phyloP scores from a whole-genome alignment of 2,888 invertebrate species.

The Rhingia campestris region DNA sequence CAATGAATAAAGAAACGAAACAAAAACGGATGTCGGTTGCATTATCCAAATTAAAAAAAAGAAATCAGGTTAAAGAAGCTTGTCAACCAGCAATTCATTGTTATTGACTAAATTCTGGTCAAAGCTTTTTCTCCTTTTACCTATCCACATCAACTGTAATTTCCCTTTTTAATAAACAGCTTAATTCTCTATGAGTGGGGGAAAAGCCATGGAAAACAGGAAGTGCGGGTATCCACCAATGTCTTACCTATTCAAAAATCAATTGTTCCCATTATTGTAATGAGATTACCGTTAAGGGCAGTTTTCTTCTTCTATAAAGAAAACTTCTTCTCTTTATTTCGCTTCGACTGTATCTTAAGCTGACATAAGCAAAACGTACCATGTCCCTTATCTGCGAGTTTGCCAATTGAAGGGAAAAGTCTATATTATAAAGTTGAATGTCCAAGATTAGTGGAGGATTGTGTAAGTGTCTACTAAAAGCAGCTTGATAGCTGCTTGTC shows the following conservation, averaged over 20 bases:
- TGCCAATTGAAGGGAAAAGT: background rate
- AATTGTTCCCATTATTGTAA: conserved; percentile 74
- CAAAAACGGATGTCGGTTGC: conserved; percentile 24
- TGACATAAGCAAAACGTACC: conserved; percentile 28
- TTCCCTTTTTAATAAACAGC: background rate
- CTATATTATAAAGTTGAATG: conserved; percentile 52
- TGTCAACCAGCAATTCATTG: conserved; percentile 46
- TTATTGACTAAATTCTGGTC: conserved; percentile 36
- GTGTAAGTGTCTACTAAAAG: conserved; percentile 38
- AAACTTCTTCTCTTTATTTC: background rate
- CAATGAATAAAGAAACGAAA: conserved; percentile 13
- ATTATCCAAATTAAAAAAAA: conserved; percentile 62
- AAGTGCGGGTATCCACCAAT: conserved; percentile 50
- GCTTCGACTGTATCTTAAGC: background rate
- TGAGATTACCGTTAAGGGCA: conserved; percentile 65
- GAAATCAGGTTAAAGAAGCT: conserved; percentile 36
- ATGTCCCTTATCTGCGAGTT: conserved; percentile 25
- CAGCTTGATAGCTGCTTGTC: conserved; percentile 51
- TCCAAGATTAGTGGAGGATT: conserved; percentile 45
- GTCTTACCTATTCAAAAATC: conserved; percentile 71
- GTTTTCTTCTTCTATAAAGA: conserved; percentile 16
- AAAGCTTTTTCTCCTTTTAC: conserved; percentile 6
- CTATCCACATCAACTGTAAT: background rate
- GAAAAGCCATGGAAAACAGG: background rate
- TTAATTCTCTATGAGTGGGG: conserved; percentile 13